Evolutionary conservation across 2,113 vertebrate species (phyloP).

Genomic region (Ptilorrhoa leucosticta): DNA sequence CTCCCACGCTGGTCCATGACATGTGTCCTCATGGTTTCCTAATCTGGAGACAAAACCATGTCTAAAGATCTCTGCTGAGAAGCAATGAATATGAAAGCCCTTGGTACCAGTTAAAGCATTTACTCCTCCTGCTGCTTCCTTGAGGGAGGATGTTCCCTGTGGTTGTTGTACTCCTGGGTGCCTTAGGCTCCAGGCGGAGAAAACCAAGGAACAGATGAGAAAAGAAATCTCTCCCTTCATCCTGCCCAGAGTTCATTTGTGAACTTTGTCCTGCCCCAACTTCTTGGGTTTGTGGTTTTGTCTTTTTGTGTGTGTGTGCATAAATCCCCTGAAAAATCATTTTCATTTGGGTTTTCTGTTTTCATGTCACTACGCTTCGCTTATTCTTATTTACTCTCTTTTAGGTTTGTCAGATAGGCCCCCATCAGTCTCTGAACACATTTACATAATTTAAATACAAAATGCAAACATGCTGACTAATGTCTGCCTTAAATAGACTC

Average conservation of each 20-base stretch:
- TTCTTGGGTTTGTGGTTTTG: neutral
- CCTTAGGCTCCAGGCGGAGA: conserved; percentile 9
- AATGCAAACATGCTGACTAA: conserved; percentile 68
- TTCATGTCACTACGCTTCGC: neutral
- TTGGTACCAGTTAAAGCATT: conserved; percentile 16
- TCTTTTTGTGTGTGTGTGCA: neutral
- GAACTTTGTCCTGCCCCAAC: neutral
- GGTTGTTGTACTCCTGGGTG: conserved; percentile 36
- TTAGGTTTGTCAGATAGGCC: neutral
- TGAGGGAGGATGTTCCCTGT: conserved; percentile 47
- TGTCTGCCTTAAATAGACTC: conserved; percentile 64
- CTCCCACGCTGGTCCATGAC: neutral
- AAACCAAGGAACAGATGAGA: neutral
- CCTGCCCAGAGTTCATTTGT: neutral
- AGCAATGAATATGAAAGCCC: neutral
- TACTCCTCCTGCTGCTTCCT: conserved; percentile 28
- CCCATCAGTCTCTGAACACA: conserved; percentile 39
- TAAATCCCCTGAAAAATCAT: neutral
- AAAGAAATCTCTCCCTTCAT: neutral
- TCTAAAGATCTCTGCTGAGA: neutral
- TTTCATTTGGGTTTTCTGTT: neutral
- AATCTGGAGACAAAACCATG: neutral
- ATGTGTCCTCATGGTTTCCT: neutral
- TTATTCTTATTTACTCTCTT: neutral
- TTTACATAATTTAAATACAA: conserved; percentile 69